A percentile compares a stretch with the other conserved stretches of the same genome.
These are phyloP conservation scores for Heliconius nattereri DNA, from an alignment of 1,140 invertebrate species.

Conservation along the genomic window DNA sequence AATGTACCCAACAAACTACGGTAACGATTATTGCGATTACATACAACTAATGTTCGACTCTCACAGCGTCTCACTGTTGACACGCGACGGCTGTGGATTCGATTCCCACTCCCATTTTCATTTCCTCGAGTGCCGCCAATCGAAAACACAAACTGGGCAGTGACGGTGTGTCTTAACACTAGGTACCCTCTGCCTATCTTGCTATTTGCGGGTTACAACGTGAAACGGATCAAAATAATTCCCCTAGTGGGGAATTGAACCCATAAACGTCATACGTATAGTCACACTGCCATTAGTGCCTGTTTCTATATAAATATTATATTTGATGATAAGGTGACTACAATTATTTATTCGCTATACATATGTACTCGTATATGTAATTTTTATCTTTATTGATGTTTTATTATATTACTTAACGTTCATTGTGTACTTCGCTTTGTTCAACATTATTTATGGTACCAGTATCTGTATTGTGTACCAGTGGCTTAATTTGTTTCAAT, in stretches of 20 bases:
- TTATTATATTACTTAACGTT: neutral
- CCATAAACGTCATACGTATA: neutral
- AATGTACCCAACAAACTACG: neutral
- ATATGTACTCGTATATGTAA: neutral
- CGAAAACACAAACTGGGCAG: no score
- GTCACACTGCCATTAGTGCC: neutral
- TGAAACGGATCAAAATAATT: neutral
- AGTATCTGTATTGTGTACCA: no score
- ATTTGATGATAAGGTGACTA: neutral
- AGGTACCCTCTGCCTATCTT: no score
- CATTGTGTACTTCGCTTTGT: neutral
- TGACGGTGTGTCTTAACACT: no score
- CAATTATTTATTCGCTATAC: neutral
- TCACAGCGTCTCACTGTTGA: no score
- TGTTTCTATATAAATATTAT: neutral
- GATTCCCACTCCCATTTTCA: no score
- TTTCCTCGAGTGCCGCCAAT: no score
- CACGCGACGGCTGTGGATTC: no score
- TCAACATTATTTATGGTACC: neutral
- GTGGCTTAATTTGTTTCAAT: no score
- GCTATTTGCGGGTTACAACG: no score
- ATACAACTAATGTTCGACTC: neutral
- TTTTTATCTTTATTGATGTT: slow-evolving; percentile 8
- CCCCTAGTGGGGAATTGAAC: neutral
- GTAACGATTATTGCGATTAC: neutral